Evolutionary conservation across 1,140 invertebrate genomes (phyloP).

Genomic region (Bicyclus anynana): DNA sequence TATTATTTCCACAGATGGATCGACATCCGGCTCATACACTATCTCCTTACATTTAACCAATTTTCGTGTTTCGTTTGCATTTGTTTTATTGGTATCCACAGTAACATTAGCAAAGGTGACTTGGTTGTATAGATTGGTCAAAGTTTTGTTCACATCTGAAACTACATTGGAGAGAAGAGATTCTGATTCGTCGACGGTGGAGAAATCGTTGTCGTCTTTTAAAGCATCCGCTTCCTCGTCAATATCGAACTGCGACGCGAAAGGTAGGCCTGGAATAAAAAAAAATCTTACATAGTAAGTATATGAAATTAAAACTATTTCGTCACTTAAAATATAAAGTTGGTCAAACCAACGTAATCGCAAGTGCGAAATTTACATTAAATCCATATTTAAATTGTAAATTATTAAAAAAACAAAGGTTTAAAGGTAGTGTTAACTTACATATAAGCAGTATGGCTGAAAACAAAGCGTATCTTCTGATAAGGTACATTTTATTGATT

Average conservation of each 20-base stretch:
- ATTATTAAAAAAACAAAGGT: background rate
- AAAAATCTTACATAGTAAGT: too few species aligned
- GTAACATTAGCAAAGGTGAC: constrained; percentile 60
- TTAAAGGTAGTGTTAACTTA: constrained; percentile 2
- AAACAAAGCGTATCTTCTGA: background rate
- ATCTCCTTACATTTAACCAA: constrained; percentile 68
- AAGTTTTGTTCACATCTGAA: constrained; percentile 64
- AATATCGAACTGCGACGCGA: constrained; percentile 50
- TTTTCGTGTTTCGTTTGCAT: constrained; percentile 65
- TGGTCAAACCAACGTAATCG: background rate
- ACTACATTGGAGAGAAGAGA: constrained; percentile 61
- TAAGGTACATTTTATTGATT: background rate
- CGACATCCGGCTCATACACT: constrained; percentile 48
- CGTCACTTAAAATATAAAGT: too few species aligned
- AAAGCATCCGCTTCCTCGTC: constrained; percentile 46
- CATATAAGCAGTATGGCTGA: constrained; percentile 10
- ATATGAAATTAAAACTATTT: too few species aligned
- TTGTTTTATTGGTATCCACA: constrained; percentile 50
- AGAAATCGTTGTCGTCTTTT: constrained; percentile 43
- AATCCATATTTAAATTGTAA: background rate
- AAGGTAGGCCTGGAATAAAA: constrained; percentile 32
- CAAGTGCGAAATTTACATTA: background rate
- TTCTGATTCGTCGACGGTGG: constrained; percentile 65
- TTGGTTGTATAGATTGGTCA: constrained; percentile 60
- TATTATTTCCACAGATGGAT: constrained; percentile 64